A percentile compares a stretch with the other conserved stretches of the same genome.
These are phyloP conservation scores for Pedetes capensis DNA, from an alignment of 2,113 vertebrate genomes.

Conservation along the genomic window DNA sequence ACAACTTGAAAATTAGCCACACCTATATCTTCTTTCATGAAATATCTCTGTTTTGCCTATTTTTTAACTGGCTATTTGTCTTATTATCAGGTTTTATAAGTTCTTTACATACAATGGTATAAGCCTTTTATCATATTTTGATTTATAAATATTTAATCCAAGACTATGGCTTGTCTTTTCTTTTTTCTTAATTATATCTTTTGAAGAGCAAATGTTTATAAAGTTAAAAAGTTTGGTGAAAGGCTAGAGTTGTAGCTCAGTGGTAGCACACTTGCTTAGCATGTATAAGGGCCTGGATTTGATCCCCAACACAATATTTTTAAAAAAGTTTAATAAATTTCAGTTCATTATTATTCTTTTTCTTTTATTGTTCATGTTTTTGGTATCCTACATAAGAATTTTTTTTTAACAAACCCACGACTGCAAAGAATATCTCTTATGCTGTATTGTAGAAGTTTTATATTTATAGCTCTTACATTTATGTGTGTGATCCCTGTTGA, in stretches of 20 bases:
- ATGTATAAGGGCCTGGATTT: not conserved
- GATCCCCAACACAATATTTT: not conserved
- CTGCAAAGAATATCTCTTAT: not conserved
- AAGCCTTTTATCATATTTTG: not conserved
- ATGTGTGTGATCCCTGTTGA: not conserved
- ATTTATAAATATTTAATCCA: slow-evolving; percentile 27
- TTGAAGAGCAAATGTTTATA: not conserved
- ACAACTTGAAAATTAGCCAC: not conserved
- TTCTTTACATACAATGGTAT: not conserved
- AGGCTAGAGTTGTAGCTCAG: not conserved
- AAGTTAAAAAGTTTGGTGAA: not conserved
- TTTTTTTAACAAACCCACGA: not conserved
- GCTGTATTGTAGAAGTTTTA: not conserved
- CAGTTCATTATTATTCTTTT: not conserved
- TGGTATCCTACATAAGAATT: not conserved
- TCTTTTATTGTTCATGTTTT: not conserved
- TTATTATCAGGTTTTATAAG: not conserved
- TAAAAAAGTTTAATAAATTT: not conserved
- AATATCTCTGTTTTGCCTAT: not conserved
- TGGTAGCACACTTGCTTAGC: not conserved
- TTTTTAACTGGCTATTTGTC: not conserved
- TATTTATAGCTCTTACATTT: not conserved
- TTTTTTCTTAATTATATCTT: too few species aligned
- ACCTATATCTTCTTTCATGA: not conserved
- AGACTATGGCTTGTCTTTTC: not conserved